Evolutionary conservation across 2,113 vertebrate species (phyloP), one percentile per base, ranked within the genome.

Genomic region (Noctilio leporinus): DNA sequence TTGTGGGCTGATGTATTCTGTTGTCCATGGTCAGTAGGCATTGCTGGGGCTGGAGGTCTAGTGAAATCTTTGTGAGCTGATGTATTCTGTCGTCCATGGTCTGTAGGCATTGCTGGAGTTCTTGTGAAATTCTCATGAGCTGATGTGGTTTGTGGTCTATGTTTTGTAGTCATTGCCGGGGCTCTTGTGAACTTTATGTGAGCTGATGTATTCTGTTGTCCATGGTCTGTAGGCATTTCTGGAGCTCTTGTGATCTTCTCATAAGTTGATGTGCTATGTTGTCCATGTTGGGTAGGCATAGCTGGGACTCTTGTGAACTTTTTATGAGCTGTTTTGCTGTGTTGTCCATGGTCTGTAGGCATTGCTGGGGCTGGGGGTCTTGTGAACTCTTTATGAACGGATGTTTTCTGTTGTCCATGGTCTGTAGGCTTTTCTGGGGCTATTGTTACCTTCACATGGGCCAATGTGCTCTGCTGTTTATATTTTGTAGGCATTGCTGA

Each of bases 371-470:
- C n/a, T n/a, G n/a, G n/a, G n/a, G n/a, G n/a, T 1, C 0, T 1
- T 26, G 49, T 82, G 15, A 20, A 20, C 15, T 15, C 20, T 1
- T 17, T 35, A 2, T 12, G 17, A 10, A 19, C 22, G 0, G 3
- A 0, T 12, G 14, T 38, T 19, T 3, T 38, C 33, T 14, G 33
- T 11, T 67, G 12, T 9, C 4, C 3, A 7, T 62, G 4, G 1
- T 4, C 8, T 0, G 0, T n/a, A 12, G 20, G 3, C 4, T 1
- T 16, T 28, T 1, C 40, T 38, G 7, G 4, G 19, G 19, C 3
- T 17, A 10, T 9, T 10, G 30, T 45, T 8, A 15, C 59, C 35
- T 30, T 76, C 11, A 16, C 24, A 28, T 57, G 7, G 7, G 14
- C 35, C 0, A 0, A 3, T 10, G 7, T 84, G 22, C n/a, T 87